Evolutionary conservation across 2,797 vertebrate genomes (phyloP).

Genomic region (Picus viridis): DNA sequence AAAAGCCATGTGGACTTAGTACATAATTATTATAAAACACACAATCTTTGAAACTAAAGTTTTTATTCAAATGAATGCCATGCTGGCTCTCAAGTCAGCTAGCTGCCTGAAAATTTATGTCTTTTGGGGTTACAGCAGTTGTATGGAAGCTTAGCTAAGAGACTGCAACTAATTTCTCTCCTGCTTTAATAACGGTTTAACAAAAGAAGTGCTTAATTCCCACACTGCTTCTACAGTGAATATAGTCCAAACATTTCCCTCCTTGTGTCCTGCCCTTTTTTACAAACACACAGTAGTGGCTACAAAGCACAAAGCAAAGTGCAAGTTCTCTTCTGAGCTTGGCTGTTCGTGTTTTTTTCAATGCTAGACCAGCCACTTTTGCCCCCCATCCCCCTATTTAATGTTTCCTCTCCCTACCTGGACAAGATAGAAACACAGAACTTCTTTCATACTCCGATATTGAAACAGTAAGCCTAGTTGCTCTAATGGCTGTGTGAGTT

Average conservation of each 20-base stretch:
- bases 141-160: conserved; percentile 10
- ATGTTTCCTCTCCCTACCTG: not conserved
- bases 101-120: not conserved
- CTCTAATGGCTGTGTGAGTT: not conserved
- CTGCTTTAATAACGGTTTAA: conserved; percentile 24
- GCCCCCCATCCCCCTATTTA: not conserved
- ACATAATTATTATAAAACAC: not conserved
- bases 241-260: conserved; percentile 10
- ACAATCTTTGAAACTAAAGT: not conserved
- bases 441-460: not conserved
- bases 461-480: not conserved
- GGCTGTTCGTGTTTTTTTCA: not conserved
- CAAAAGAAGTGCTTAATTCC: conserved; percentile 11
- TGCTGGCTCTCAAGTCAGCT: not conserved
- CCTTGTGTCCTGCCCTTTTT: not conserved
- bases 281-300: conserved; percentile 17
- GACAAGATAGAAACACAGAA: not conserved
- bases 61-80: not conserved
- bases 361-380: not conserved
- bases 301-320: conserved; percentile 36
- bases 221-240: not conserved
- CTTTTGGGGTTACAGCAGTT: not conserved
- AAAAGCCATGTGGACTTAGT: not conserved
- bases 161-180: conserved; percentile 5
- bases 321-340: not conserved